Evolutionary conservation across 2,888 invertebrate species (phyloP).

Genomic region (Dasypolia templi): DNA sequence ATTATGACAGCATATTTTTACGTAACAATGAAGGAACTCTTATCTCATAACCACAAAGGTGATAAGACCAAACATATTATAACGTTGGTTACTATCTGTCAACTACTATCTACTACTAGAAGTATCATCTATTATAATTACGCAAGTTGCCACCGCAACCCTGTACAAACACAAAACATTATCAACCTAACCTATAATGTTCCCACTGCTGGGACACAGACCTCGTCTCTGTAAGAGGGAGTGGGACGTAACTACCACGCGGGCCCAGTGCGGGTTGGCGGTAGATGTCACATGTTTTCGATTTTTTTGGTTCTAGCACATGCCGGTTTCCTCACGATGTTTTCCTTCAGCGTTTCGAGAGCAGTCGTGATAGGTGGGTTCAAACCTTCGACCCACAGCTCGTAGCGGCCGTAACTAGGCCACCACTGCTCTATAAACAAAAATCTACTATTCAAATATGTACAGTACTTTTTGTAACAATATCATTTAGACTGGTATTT

Average conservation of each 20-base stretch:
- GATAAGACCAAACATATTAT: conserved; percentile 23
- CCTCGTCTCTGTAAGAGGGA: not conserved
- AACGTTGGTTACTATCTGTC: not conserved
- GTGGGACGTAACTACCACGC: not conserved
- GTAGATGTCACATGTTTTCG: not conserved
- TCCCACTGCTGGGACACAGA: too few species aligned
- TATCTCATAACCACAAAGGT: not conserved
- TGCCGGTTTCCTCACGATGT: too few species aligned
- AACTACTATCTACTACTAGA: too few species aligned
- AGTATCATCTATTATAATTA: not conserved
- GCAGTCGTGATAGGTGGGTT: too few species aligned
- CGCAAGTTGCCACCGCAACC: not conserved
- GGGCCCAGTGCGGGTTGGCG: not conserved
- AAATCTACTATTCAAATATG: too few species aligned
- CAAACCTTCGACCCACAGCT: too few species aligned
- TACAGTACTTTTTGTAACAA: too few species aligned
- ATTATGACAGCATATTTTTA: conserved; percentile 10
- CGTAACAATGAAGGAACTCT: not conserved
- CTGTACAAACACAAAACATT: not conserved
- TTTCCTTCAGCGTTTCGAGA: too few species aligned
- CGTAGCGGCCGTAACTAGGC: too few species aligned
- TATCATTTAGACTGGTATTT: too few species aligned
- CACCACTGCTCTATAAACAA: too few species aligned
- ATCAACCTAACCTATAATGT: not conserved
- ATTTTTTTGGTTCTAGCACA: too few species aligned